These are phyloP conservation scores for Martes flavigula DNA, from an alignment of 2,797 vertebrate species.

Conservation along the genomic window DNA sequence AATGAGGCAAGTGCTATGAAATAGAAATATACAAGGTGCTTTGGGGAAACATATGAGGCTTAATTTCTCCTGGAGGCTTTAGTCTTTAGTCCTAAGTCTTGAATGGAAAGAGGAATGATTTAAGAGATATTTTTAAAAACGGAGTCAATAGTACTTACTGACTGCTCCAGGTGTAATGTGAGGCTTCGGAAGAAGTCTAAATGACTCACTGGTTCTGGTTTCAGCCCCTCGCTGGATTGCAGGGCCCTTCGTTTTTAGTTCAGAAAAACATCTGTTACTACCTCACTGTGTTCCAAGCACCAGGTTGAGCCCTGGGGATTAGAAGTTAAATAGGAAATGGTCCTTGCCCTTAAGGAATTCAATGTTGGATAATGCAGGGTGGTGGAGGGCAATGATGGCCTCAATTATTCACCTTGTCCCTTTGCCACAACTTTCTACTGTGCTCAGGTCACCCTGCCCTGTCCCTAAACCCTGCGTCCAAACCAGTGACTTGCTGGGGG, in stretches of 20 bases:
- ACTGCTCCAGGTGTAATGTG: neutral
- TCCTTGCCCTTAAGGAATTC: neutral
- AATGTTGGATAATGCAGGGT: neutral
- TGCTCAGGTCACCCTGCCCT: neutral
- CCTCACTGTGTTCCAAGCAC: neutral
- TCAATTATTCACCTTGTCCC: neutral
- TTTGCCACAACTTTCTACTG: neutral
- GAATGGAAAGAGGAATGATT: constrained; percentile 32
- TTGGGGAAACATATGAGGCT: neutral
- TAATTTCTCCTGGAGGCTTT: neutral
- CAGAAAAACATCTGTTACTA: neutral
- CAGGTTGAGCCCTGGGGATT: neutral
- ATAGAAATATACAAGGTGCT: neutral
- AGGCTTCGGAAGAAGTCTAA: neutral
- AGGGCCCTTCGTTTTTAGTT: neutral
- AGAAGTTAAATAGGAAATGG: neutral
- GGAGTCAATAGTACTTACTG: neutral
- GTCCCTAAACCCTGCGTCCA: neutral
- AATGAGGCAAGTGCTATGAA: constrained; percentile 25
- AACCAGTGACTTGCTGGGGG: neutral
- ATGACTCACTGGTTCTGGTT: neutral
- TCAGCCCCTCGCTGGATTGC: neutral
- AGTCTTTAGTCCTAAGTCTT: neutral
- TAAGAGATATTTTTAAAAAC: constrained; percentile 58
- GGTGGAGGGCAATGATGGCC: neutral